These are phyloP conservation scores for Speoplatyrhinus poulsoni DNA, from an alignment of 2,113 vertebrate species.

Conservation along the genomic window DNA sequence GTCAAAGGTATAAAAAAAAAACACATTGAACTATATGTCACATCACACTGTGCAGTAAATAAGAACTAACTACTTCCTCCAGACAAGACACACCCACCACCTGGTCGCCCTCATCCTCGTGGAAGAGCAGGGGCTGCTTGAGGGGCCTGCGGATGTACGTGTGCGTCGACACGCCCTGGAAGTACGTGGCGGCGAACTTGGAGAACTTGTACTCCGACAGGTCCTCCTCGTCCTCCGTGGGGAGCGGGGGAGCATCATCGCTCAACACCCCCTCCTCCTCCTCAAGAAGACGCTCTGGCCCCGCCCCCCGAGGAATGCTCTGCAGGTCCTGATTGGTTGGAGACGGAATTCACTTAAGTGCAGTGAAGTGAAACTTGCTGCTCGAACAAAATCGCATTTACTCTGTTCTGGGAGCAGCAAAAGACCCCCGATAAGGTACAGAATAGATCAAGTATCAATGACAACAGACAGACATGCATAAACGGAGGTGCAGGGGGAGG, in stretches of 20 bases:
- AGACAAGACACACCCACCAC: slow-evolving; percentile 78
- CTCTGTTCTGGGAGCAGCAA: no score
- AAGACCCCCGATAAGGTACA: no score
- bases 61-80: no score
- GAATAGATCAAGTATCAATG: no score
- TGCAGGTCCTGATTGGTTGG: slow-evolving; percentile 84
- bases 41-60: no score
- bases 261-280: slow-evolving; percentile 86
- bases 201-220: slow-evolving; percentile 96
- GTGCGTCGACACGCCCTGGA: slow-evolving; percentile 92
- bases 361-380: no score
- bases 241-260: slow-evolving; percentile 84
- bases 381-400: no score
- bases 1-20: no score
- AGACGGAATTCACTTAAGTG: neutral
- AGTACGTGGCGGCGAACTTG: slow-evolving; percentile 96
- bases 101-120: slow-evolving; percentile 96
- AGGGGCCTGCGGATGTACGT: slow-evolving; percentile 88
- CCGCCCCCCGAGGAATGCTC: slow-evolving; percentile 57
- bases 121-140: slow-evolving; percentile 93
- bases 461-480: no score
- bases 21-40: no score
- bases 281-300: slow-evolving; percentile 53
- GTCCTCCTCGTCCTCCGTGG: slow-evolving; percentile 92
- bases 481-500: no score